Base-by-base conservation (phyloP, 2,113 vertebrate species). In the Arothron firmamentum region DNA sequence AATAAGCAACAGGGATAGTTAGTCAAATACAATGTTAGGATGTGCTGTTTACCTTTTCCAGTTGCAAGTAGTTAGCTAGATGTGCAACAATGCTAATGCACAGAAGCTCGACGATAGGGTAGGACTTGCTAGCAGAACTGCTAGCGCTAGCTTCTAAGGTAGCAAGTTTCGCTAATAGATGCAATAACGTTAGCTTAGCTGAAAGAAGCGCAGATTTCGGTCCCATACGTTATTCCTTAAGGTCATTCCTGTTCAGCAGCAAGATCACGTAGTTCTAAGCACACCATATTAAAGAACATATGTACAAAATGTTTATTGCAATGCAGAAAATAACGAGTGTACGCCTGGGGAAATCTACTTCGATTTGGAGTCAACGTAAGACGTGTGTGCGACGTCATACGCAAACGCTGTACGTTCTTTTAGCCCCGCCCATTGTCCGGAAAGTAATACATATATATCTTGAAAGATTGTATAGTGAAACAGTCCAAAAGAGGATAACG, bases 301-400 rank as follows among this genome's bases (percentile, higher is more conserved):
- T 78, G 62, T 84, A 78, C 74, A 81, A 79, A 75, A 62, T 76
- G 71, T 75, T 79, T 82, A 74, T 77, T 85, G 70, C 72, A 83
- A 77, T 83, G 84, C 75, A 87, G 65, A 87, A 83, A 85, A 87
- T 78, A 81, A 67, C 75, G 79, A 87, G 76, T 75, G 75, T 80
- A 83, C 84, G 86, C 83, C 84, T 87, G 74, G 75, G 77, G 81
- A 90, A 81, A 86, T 82, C 80, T 75, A 88, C 87, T 89, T 86
- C 83, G 84, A 79, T 86, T 87, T 85, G 79, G 82, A 87, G 78
- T 84, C 85, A 80, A 88, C 87, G 90, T 85, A 82, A 71, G 81
- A 86, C 82, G 86, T 82, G 8, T 13, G 52, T 46, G 16, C 11
- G 7, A 75, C 87, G 86, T 86, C 77, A 77, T 50, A 77, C 86